Evolutionary conservation across 2,888 invertebrate genomes (phyloP).

Genomic region (Nemurella pictetii): DNA sequence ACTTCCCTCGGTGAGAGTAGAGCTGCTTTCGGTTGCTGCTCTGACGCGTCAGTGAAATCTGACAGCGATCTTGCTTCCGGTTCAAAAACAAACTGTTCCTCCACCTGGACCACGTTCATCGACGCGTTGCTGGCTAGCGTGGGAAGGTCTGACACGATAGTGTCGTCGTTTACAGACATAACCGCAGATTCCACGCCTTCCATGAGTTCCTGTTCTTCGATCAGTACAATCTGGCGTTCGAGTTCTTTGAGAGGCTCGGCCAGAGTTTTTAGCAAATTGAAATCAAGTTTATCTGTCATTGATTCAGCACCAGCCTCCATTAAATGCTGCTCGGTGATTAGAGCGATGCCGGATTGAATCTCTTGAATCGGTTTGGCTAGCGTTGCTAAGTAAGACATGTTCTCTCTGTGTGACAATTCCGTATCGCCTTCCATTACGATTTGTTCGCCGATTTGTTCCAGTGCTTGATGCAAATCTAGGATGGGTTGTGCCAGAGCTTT

Average conservation of each 20-base stretch:
- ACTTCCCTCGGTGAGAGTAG: slow-evolving; percentile 50
- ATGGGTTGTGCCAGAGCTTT: slow-evolving; percentile 37
- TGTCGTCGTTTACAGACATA: slow-evolving; percentile 42
- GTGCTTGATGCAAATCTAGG: slow-evolving; percentile 31
- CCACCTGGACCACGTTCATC: slow-evolving; percentile 32
- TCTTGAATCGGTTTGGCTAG: slow-evolving; percentile 37
- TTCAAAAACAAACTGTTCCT: slow-evolving; percentile 41
- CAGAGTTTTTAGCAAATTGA: slow-evolving; percentile 35
- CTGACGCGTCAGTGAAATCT: slow-evolving; percentile 38
- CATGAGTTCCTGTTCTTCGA: slow-evolving; percentile 47
- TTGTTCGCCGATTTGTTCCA: slow-evolving; percentile 34
- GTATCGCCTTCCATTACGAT: slow-evolving; percentile 31
- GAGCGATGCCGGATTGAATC: slow-evolving; percentile 39
- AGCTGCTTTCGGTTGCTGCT: slow-evolving; percentile 42
- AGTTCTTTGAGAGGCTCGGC: slow-evolving; percentile 47
- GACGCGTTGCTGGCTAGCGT: slow-evolving; percentile 36
- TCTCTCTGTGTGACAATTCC: not conserved
- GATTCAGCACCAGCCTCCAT: slow-evolving; percentile 26
- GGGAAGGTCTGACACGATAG: slow-evolving; percentile 36
- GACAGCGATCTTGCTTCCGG: slow-evolving; percentile 36
- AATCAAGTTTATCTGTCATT: slow-evolving; percentile 33
- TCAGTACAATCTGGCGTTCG: slow-evolving; percentile 49
- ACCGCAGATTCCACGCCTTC: slow-evolving; percentile 48
- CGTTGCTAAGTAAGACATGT: slow-evolving; percentile 22
- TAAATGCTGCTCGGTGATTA: slow-evolving; percentile 26